Percentiles rank a stretch among this genome's conserved stretches.
Evolutionary conservation across 2,888 invertebrate genomes (phyloP).

Genomic region (Megamerina dolium): DNA sequence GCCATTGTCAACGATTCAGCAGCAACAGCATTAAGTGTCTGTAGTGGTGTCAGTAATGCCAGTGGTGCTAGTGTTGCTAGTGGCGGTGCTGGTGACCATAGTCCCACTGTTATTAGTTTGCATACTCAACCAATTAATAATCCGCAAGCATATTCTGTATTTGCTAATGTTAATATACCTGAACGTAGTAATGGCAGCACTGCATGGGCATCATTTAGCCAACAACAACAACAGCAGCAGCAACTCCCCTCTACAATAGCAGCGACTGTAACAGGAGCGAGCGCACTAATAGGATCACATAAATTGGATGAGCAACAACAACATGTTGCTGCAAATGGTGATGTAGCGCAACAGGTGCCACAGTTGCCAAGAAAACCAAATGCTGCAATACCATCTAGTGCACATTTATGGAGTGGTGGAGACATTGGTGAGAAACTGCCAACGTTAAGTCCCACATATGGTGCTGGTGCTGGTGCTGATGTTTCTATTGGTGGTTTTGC

Average conservation of each 20-base stretch:
- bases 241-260: neutral
- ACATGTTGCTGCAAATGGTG: neutral
- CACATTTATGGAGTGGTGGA: neutral
- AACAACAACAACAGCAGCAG: neutral
- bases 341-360: conserved; percentile 17
- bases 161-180: conserved; percentile 46
- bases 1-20: conserved; percentile 8
- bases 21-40: no score
- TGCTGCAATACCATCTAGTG: neutral
- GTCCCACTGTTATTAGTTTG: conserved; percentile 24
- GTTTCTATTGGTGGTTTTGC: neutral
- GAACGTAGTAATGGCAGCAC: conserved; percentile 35
- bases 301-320: neutral
- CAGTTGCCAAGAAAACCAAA: conserved; percentile 33
- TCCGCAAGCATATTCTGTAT: conserved; percentile 41
- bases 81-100: conserved; percentile 28
- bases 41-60: conserved; percentile 1
- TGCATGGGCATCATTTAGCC: conserved; percentile 20
- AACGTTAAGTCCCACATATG: conserved; percentile 1
- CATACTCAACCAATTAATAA: conserved; percentile 21
- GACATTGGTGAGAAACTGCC: neutral
- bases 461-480: neutral
- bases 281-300: neutral
- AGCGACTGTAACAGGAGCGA: conserved; percentile 9
- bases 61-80: neutral